These are phyloP conservation scores for Alectoris magna DNA, from an alignment of 2,797 vertebrate species.

Conservation along the genomic window DNA sequence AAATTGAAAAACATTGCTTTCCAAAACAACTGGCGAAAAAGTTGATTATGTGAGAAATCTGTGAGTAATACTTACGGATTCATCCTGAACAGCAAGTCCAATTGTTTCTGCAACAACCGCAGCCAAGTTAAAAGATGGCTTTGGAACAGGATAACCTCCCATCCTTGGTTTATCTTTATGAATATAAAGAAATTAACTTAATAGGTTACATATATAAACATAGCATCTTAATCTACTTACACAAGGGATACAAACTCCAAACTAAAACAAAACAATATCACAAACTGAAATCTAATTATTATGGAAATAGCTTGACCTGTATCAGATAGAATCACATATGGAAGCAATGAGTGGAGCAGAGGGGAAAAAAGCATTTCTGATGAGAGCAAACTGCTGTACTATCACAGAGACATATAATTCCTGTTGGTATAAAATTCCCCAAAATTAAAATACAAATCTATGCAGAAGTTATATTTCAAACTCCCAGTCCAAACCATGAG, in stretches of 20 bases:
- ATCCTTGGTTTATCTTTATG: constrained; percentile 73
- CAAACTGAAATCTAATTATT: background rate
- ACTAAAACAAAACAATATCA: background rate
- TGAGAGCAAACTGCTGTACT: background rate
- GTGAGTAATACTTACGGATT: constrained; percentile 77
- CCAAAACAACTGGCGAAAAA: background rate
- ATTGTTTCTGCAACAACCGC: constrained; percentile 89
- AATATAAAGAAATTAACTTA: background rate
- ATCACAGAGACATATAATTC: background rate
- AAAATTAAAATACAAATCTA: background rate
- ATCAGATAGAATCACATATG: background rate
- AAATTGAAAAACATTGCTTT: background rate
- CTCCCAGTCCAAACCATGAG: background rate
- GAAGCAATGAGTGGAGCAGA: background rate
- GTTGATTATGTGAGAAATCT: background rate
- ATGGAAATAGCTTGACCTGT: background rate
- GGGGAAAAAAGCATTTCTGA: background rate
- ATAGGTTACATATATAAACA: background rate
- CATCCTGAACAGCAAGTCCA: constrained; percentile 77
- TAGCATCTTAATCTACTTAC: background rate
- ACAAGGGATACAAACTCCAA: background rate
- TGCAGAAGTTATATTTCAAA: background rate
- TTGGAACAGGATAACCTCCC: constrained; percentile 63
- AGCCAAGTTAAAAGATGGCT: constrained; percentile 77
- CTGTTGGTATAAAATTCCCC: background rate